phyloP scores from a whole-genome alignment of 2,797 vertebrate species.

The Cygnus olor region DNA sequence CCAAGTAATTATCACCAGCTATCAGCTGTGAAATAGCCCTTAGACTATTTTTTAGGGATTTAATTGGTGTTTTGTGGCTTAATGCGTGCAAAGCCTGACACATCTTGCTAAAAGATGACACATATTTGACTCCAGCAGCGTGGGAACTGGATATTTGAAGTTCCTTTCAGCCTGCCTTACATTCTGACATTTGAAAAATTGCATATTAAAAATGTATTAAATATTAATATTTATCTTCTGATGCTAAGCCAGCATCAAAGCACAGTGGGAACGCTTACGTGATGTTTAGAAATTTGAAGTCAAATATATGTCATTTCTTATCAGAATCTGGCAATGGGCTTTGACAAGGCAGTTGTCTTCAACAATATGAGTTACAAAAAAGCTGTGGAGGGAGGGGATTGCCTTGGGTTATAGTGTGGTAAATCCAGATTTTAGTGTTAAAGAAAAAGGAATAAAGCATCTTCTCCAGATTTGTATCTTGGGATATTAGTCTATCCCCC shows the following conservation, averaged over 20 bases:
- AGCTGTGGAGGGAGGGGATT: accelerated
- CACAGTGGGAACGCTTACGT: constrained; percentile 24
- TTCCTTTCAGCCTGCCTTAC: constrained; percentile 35
- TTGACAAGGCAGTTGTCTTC: background rate
- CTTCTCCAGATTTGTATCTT: background rate
- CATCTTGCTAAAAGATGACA: constrained; percentile 30
- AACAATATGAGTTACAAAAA: background rate
- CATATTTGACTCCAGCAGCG: constrained; percentile 33
- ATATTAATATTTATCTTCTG: constrained; percentile 56
- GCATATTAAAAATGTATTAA: constrained; percentile 42
- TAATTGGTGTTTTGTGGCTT: constrained; percentile 51
- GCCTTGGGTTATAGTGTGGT: background rate
- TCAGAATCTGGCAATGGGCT: background rate
- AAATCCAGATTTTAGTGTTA: background rate
- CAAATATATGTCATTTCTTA: background rate
- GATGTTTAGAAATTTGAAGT: constrained; percentile 47
- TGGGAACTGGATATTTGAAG: constrained; percentile 21
- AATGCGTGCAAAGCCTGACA: constrained; percentile 28
- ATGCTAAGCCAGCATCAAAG: constrained; percentile 48
- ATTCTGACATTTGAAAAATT: constrained; percentile 58
- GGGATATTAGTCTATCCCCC: background rate
- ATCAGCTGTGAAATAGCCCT: constrained; percentile 58
- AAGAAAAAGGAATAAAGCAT: background rate
- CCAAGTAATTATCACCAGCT: constrained; percentile 54
- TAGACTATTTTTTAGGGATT: constrained; percentile 37